These are phyloP conservation scores for Sweltsa coloradensis DNA, from an alignment of 1,140 invertebrate species.

Conservation along the genomic window DNA sequence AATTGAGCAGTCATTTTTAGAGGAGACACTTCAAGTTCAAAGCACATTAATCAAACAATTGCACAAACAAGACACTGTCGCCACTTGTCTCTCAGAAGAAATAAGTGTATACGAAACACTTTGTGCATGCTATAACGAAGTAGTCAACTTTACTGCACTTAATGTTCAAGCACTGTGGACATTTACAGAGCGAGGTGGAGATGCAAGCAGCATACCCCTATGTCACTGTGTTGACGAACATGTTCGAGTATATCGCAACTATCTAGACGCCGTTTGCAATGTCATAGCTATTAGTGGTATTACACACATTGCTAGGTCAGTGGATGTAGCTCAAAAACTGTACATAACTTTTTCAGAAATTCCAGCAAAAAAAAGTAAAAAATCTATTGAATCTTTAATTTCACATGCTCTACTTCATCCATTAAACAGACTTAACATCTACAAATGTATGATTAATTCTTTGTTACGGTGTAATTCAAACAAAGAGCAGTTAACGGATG, in stretches of 20 bases:
- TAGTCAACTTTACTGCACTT: conserved; percentile 53
- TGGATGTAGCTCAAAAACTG: conserved; percentile 43
- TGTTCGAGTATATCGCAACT: conserved; percentile 56
- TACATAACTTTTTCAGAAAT: conserved; percentile 43
- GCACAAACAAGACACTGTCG: conserved; percentile 40
- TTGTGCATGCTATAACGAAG: conserved; percentile 51
- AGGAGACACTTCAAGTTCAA: conserved; percentile 46
- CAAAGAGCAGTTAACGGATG: background rate
- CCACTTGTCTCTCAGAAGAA: no score
- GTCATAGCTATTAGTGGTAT: conserved; percentile 59
- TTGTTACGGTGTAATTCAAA: conserved; percentile 1
- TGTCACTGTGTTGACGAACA: conserved; percentile 59
- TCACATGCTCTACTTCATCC: conserved; percentile 42
- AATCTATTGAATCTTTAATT: conserved; percentile 4
- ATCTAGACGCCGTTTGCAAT: conserved; percentile 59
- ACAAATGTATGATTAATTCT: conserved; percentile 22
- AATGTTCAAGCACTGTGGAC: conserved; percentile 51
- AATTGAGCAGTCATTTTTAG: conserved; percentile 52
- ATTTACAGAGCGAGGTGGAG: conserved; percentile 47
- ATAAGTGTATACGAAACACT: conserved; percentile 45
- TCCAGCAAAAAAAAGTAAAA: conserved; percentile 21
- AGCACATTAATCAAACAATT: conserved; percentile 41
- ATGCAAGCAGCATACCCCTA: conserved; percentile 48
- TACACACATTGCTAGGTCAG: conserved; percentile 44
- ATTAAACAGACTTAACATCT: conserved; percentile 40